These are phyloP conservation scores for Ophion ellenae DNA, from an alignment of 2,888 invertebrate genomes.

Conservation along the genomic window DNA sequence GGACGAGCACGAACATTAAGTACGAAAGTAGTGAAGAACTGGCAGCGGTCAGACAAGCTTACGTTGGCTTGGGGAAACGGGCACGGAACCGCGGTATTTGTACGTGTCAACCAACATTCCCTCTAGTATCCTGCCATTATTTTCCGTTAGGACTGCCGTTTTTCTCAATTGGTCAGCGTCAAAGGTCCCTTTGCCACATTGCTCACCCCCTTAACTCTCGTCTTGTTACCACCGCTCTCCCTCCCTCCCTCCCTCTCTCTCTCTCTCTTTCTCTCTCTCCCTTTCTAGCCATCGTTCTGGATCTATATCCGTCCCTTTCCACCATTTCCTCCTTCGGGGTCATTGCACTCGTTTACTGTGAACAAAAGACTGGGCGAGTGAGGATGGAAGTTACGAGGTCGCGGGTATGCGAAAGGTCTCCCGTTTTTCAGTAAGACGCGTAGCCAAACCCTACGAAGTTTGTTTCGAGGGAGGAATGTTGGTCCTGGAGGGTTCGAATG, in stretches of 20 bases:
- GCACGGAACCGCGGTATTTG: constrained; percentile 51
- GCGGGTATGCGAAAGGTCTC: constrained; percentile 39
- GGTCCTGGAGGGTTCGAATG: constrained; percentile 30
- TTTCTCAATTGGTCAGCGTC: constrained; percentile 77
- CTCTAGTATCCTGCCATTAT: constrained; percentile 69
- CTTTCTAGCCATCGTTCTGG: background rate
- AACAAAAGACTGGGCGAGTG: constrained; percentile 59
- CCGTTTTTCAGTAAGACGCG: constrained; percentile 45
- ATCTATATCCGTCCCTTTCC: constrained; percentile 9
- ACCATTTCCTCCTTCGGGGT: constrained; percentile 62
- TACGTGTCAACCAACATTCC: constrained; percentile 62
- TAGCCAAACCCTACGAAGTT: constrained; percentile 34
- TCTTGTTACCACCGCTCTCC: constrained; percentile 30
- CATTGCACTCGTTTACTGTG: constrained; percentile 62
- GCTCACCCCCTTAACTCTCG: constrained; percentile 35
- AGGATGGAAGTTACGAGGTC: constrained; percentile 56
- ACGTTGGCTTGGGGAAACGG: constrained; percentile 30
- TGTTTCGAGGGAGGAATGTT: constrained; percentile 35
- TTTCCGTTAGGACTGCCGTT: constrained; percentile 74
- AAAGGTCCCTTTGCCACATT: constrained; percentile 58
- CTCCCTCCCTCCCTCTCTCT: constrained; percentile 18
- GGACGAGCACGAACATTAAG: constrained; percentile 4
- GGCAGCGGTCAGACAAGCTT: constrained; percentile 53
- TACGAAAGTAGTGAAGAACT: constrained; percentile 45
- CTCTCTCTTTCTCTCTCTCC: constrained; percentile 17